Conservation (phyloP, 2,113 vertebrate genomes). For the Girardinichthys multiradiatus region DNA sequence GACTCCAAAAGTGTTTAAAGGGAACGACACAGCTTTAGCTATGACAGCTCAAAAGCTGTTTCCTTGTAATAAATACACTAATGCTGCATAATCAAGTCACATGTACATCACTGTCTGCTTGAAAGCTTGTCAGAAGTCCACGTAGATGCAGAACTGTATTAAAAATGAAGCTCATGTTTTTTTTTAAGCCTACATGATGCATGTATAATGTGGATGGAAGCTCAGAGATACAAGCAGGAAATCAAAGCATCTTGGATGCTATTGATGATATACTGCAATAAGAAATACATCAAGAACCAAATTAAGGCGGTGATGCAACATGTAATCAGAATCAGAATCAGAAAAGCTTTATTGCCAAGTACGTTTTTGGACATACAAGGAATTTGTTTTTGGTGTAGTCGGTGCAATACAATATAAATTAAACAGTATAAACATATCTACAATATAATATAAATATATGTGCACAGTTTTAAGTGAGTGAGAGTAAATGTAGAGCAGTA, state of each 20-base stretch:
- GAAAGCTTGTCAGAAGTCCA: slow-evolving; percentile 53
- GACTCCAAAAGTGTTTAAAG: slow-evolving; percentile 70
- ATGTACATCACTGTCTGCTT: slow-evolving; percentile 56
- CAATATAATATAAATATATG: no score
- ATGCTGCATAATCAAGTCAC: slow-evolving; percentile 66
- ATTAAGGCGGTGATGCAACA: slow-evolving; percentile 40
- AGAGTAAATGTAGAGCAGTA: no score
- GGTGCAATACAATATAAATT: no score
- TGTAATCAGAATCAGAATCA: no score
- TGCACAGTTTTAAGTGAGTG: no score
- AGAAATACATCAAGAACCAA: slow-evolving; percentile 51
- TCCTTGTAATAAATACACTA: slow-evolving; percentile 60
- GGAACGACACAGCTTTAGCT: slow-evolving; percentile 46
- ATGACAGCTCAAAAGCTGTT: slow-evolving; percentile 67
- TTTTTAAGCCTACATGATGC: slow-evolving; percentile 4
- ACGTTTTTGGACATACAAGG: no score
- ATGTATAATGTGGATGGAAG: slow-evolving; percentile 21
- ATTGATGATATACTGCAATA: slow-evolving; percentile 43
- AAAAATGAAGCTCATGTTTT: slow-evolving; percentile 46
- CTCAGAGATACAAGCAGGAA: slow-evolving; percentile 10
- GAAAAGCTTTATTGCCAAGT: no score
- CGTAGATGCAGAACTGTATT: slow-evolving; percentile 41
- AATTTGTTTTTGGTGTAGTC: no score
- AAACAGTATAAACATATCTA: no score
- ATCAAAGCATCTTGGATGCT: slow-evolving; percentile 19